Base-by-base conservation (phyloP, 2,888 invertebrate genomes). In the Exephanes ischioxanthus region DNA sequence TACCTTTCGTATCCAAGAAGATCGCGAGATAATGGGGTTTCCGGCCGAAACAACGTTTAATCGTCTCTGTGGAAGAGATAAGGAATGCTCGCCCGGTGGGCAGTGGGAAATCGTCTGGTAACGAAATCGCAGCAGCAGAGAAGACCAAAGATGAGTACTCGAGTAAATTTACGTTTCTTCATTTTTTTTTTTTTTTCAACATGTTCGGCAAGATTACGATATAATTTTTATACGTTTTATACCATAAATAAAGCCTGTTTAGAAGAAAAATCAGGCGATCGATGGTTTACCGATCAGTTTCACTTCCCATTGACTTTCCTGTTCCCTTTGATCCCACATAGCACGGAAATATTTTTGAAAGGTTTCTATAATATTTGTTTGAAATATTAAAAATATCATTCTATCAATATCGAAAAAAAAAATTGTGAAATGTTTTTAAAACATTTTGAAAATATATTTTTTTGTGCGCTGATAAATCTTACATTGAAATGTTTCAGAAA, bases 1-100 rank as follows among this genome's bases (percentile, higher is more conserved):
- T 94, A 97, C 99, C 0, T 99, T 97, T 93, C 96, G 99, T 80
- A 99, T 99, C 88, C 98, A 99, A 94, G 99, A 99, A 93, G 99
- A 99, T 92, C 95, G 99, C 37, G 99, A 99, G 94, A 98, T 99
- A 85, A 93, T 99, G 63, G 99, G 99, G 0, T 98, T 98, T 94
- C 95, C 96, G 6, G 95, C 96, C 61, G 94, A 96, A 37, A 96
- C 96, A 9, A 99, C 99, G 0, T 99, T 98, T 93, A 99, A 99
- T 94, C 95, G 97, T 85, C 94, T 99, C 1, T 99, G 98, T 94
- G 96, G 96, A 78, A 86, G 84, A 75, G 85, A 88, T 67, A 89
- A 88, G 58, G 87, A 91, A 80, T 94, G 94, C 76, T 30, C 78
- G 37, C 83, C 84, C 5, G 85, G 71, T 30, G 90, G 91, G 58